Evolutionary conservation across 1,140 invertebrate species (phyloP).

Genomic region (Neodiprion fabricii): DNA sequence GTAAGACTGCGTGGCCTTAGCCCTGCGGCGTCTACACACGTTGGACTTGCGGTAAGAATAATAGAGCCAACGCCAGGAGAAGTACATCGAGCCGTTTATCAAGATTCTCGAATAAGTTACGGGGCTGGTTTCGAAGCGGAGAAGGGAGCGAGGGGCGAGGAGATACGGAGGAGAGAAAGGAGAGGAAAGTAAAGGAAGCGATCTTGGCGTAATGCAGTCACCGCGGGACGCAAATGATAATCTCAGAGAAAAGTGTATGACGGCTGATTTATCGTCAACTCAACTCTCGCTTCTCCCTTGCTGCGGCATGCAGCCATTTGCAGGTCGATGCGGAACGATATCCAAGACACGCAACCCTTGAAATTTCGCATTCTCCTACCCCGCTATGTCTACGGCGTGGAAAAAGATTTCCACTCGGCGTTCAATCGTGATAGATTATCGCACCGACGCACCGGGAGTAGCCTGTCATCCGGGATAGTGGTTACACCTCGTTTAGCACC

Average conservation of each 20-base stretch:
- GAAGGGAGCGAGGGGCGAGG: background rate
- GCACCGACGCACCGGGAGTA: background rate
- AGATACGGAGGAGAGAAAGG: background rate
- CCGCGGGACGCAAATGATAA: slow-evolving; percentile 12
- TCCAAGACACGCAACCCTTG: too few species aligned
- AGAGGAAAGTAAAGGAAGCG: background rate
- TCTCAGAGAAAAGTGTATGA: slow-evolving; percentile 1
- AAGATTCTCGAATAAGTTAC: slow-evolving; percentile 36
- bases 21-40: background rate
- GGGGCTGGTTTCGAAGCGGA: background rate
- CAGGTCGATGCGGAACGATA: too few species aligned
- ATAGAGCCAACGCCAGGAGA: slow-evolving; percentile 30
- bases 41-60: slow-evolving; percentile 5
- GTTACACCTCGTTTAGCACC: slow-evolving; percentile 43
- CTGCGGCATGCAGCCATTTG: too few species aligned
- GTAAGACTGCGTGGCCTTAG: slow-evolving; percentile 1
- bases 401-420: background rate
- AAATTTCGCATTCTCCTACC: background rate
- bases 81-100: slow-evolving; percentile 33
- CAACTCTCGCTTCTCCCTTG: background rate
- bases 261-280: slow-evolving; percentile 20
- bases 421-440: slow-evolving; percentile 25
- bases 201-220: slow-evolving; percentile 7
- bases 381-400: background rate
- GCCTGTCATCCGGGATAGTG: slow-evolving; percentile 25